Base-by-base conservation (phyloP, 2,797 vertebrate genomes). In the Brachyrhaphis roseni region DNA sequence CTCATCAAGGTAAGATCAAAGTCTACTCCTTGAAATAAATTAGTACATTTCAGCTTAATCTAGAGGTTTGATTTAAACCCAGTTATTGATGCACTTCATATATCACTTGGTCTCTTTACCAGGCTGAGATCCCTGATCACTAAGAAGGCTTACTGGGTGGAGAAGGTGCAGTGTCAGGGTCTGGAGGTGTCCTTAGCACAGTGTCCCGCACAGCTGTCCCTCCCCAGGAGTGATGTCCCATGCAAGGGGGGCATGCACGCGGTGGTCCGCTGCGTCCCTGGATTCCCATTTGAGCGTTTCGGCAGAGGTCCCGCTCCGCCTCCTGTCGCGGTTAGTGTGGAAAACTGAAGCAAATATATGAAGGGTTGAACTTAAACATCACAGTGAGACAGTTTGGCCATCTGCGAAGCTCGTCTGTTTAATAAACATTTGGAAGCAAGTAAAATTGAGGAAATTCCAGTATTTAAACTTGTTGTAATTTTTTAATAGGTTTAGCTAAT, bases 81-180 rank as follows among this genome's bases (percentile, higher is more conserved):
- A 28, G 26, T 45, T 71, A 36, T 36, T 43, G 66, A 70, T 28
- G 68, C 45, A 2, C 1, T 72, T 70, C 79, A 41, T 12, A 55
- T 1, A 8, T 23, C 20, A 8, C 20, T 23, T 26, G 0, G 49
- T 51, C 49, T 15, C 43, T 39, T 23, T 0, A 1, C 18, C 87
- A 99, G 98, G 86, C 93, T 99, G 81, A 96, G 94, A 84, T 89
- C 91, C 4, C 92, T 95, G 88, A 94, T 92, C 70, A 92, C 92
- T 86, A 98, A 97, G 93, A 98, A 98, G 92, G 96, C 90, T 46
- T 98, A 97, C 94, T 99, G 98, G 98, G 95, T 99, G 80, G 97
- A 98, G 92, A 96, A 88, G 72, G 95, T 99, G 71, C 94, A 72
- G 83, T 99, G 98, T 87, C 90, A 82, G 78, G 98, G 98, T 4